phyloP scores from a whole-genome alignment of 2,797 vertebrate species.

The Caiman crocodilus region DNA sequence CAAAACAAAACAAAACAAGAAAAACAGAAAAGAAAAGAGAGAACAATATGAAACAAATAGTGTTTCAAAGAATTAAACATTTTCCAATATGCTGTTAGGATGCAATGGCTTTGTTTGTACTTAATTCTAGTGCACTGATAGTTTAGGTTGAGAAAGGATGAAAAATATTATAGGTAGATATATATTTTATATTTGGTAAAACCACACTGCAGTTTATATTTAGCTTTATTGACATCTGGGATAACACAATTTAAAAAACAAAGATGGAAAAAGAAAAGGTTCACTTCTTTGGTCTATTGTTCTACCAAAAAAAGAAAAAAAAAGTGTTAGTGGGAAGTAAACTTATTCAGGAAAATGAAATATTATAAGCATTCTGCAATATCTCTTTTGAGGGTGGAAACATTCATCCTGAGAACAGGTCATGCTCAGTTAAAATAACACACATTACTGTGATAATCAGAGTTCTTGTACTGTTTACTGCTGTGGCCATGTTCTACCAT shows the following conservation, averaged over 20 bases:
- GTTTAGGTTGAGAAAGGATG: neutral
- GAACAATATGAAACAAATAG: neutral
- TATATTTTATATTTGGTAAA: neutral
- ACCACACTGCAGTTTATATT: neutral
- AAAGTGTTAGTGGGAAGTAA: neutral
- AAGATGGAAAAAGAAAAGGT: rapidly evolving
- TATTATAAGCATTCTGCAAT: too few species aligned
- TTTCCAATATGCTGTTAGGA: neutral
- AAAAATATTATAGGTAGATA: neutral
- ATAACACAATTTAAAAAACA: neutral
- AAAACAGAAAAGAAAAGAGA: too few species aligned
- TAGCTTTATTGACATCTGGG: rapidly evolving
- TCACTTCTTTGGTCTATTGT: neutral
- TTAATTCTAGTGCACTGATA: neutral
- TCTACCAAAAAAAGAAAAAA: neutral
- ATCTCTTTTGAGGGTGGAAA: neutral
- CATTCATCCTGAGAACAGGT: neutral
- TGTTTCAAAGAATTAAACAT: neutral
- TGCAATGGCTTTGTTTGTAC: neutral
- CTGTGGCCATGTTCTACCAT: neutral
- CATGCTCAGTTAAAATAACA: neutral
- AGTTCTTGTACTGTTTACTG: neutral
- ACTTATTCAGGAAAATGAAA: too few species aligned
- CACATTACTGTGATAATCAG: neutral
- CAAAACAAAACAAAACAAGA: neutral